Evolutionary conservation across 2,888 invertebrate genomes (phyloP).

Genomic region (Anarsia innoxiella): DNA sequence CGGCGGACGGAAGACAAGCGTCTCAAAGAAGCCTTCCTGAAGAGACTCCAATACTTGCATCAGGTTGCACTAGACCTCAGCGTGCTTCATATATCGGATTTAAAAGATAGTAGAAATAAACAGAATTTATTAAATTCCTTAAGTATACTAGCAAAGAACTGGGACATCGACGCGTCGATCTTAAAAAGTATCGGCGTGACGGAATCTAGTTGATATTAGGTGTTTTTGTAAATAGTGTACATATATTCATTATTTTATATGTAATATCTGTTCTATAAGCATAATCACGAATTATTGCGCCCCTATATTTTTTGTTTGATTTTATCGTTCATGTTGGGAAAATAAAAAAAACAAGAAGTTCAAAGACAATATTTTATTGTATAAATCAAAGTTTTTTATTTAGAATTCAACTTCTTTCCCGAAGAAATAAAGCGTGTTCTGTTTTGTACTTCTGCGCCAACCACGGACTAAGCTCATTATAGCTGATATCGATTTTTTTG

Average conservation of each 20-base stretch:
- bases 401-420: conserved; percentile 58
- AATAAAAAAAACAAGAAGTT: not conserved
- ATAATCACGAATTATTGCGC: not conserved
- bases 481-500: conserved; percentile 41
- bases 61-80: conserved; percentile 51
- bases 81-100: conserved; percentile 48
- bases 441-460: conserved; percentile 60
- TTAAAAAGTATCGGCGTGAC: conserved; percentile 16
- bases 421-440: conserved; percentile 59
- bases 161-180: conserved; percentile 46
- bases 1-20: conserved; percentile 44
- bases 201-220: conserved; percentile 31
- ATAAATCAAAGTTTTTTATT: too few species aligned
- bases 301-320: not conserved
- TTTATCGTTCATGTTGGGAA: not conserved
- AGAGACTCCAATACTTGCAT: conserved; percentile 56
- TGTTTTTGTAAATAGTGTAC: conserved; percentile 63
- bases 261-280: conserved; percentile 16
- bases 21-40: conserved; percentile 47
- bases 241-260: conserved; percentile 59
- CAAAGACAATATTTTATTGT: too few species aligned
- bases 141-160: conserved; percentile 40
- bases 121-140: conserved; percentile 41
- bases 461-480: conserved; percentile 56
- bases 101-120: conserved; percentile 36